These are phyloP conservation scores for Arbacia lixula DNA, from an alignment of 53 echinoderm and acorn worm genomes.

Conservation along the genomic window DNA sequence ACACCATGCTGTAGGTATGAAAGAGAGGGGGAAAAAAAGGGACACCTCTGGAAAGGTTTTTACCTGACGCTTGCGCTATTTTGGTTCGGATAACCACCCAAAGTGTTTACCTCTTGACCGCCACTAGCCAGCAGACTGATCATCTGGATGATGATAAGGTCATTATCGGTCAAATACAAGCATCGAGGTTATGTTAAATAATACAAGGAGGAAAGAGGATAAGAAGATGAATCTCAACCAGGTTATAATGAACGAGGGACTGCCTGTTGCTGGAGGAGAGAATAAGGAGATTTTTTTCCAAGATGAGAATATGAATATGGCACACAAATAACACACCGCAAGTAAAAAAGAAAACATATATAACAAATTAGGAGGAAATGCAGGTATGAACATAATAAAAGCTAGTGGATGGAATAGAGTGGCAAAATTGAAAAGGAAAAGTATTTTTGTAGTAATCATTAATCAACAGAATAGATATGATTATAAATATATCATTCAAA, in stretches of 20 bases:
- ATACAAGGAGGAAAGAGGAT: neutral
- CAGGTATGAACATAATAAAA: neutral
- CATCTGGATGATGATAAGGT: neutral
- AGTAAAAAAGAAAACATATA: too few relatives aligned
- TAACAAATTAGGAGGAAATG: neutral
- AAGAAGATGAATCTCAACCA: neutral
- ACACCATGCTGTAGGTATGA: too few relatives aligned
- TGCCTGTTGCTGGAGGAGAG: too few relatives aligned
- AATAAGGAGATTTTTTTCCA: too few relatives aligned
- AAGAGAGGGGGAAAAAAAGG: too few relatives aligned
- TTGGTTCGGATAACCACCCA: neutral
- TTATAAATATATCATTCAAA: too few relatives aligned
- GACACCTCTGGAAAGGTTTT: too few relatives aligned
- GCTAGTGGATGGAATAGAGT: neutral
- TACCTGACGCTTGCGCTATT: slow-evolving; percentile 21
- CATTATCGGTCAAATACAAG: too few relatives aligned
- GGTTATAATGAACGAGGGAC: neutral
- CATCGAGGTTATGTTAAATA: too few relatives aligned
- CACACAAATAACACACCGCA: too few relatives aligned
- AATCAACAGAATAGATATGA: too few relatives aligned
- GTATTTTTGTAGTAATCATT: neutral
- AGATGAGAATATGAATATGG: too few relatives aligned
- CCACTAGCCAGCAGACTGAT: slow-evolving; percentile 8
- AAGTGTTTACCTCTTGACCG: slow-evolving; percentile 18
- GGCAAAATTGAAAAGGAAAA: neutral